Evolutionary conservation across 2,888 invertebrate genomes (phyloP).

Genomic region (Mythimna impura): DNA sequence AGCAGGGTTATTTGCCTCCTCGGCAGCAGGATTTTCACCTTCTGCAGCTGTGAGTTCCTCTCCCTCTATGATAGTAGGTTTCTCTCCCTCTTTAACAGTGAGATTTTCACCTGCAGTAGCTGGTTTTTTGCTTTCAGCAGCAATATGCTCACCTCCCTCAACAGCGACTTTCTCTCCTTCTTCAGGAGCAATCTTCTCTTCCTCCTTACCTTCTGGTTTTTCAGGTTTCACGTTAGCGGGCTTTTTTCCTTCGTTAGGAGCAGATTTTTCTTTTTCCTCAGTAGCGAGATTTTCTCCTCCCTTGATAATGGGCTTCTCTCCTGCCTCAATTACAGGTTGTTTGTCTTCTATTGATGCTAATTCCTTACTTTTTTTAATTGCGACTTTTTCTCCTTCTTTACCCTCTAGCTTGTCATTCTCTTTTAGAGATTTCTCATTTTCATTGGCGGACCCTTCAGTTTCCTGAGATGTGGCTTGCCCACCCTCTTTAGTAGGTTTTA

Average conservation of each 20-base stretch:
- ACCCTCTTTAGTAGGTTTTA: too few species aligned
- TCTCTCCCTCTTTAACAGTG: slow-evolving; percentile 21
- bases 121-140: slow-evolving; percentile 3
- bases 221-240: neutral
- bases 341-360: neutral
- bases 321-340: neutral
- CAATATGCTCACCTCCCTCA: neutral
- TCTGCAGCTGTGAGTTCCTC: neutral
- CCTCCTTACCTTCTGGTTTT: neutral
- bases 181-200: neutral
- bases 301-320: accelerated
- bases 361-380: too few species aligned
- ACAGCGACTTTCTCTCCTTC: neutral
- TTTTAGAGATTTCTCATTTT: too few species aligned
- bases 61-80: neutral
- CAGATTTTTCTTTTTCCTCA: neutral
- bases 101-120: neutral
- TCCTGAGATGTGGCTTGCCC: too few species aligned
- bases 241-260: neutral
- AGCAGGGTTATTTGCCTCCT: neutral
- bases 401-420: too few species aligned
- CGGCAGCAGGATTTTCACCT: neutral
- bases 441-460: too few species aligned
- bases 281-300: neutral
- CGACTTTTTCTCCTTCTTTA: too few species aligned